A percentile compares a stretch with the other conserved stretches of the same genome.
Conservation (phyloP, 2,888 invertebrate genomes). For the Lasioglossum calceatum region DNA sequence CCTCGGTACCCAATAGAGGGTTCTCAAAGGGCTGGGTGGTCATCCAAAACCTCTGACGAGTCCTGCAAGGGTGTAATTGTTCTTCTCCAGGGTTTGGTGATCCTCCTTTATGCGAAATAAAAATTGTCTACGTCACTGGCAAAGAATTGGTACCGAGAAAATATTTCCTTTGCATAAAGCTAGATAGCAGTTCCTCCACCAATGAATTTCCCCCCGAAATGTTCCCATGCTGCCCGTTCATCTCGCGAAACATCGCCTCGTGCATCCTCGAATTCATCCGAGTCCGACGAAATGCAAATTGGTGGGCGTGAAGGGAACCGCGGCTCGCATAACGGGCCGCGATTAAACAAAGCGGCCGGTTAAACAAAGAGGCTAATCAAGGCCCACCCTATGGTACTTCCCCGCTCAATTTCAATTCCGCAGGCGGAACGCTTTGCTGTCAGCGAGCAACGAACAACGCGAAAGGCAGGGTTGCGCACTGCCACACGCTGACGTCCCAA, state of each 20-base stretch:
- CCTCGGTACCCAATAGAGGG: neutral
- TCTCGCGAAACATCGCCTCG: neutral
- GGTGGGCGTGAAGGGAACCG: constrained; percentile 32
- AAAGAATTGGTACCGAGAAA: too few species aligned
- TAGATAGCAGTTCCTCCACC: neutral
- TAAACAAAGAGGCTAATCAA: constrained; percentile 72
- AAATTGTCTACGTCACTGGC: too few species aligned
- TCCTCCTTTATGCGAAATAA: neutral
- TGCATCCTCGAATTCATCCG: neutral
- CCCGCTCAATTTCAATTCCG: constrained; percentile 61
- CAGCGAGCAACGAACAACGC: constrained; percentile 25
- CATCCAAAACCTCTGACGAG: neutral
- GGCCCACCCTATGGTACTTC: constrained; percentile 34
- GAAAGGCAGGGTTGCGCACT: constrained; percentile 35
- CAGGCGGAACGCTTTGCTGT: constrained; percentile 43
- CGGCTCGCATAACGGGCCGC: constrained; percentile 37
- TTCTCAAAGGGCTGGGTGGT: neutral
- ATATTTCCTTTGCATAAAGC: too few species aligned
- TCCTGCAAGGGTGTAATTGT: neutral
- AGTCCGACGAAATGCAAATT: constrained; percentile 62
- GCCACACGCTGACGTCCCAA: constrained; percentile 24
- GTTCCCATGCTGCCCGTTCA: neutral
- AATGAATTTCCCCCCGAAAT: too few species aligned
- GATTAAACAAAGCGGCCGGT: constrained; percentile 58
- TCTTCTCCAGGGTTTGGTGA: neutral